Evolutionary conservation across 2,113 vertebrate genomes (phyloP).

Genomic region (Coptodon rendalli): DNA sequence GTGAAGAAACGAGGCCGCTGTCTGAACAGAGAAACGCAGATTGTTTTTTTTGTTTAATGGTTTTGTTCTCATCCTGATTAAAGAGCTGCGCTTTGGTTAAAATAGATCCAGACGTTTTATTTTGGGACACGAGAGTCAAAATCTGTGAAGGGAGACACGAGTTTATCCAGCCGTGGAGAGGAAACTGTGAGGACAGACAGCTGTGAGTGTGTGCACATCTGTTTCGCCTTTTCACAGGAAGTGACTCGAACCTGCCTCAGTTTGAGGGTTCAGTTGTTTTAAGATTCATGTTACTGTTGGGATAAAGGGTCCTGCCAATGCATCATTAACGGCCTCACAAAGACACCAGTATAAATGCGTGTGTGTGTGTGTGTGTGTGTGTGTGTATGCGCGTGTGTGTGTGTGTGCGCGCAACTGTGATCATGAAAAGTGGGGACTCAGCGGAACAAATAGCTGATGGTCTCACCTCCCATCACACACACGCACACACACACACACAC

Average conservation of each 20-base stretch:
- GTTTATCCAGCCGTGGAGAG: neutral
- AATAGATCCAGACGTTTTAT: constrained; percentile 38
- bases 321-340: neutral
- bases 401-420: neutral
- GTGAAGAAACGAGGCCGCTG: neutral
- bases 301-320: neutral
- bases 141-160: neutral
- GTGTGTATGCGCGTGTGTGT: neutral
- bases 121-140: constrained; percentile 1
- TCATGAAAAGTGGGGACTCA: neutral
- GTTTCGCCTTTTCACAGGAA: neutral
- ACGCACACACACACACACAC: neutral
- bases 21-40: neutral
- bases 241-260: neutral
- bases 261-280: neutral
- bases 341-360: neutral
- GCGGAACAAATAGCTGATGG: constrained; percentile 16
- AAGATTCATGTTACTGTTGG: neutral
- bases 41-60: neutral
- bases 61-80: constrained; percentile 26
- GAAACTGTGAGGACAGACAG: neutral
- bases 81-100: constrained; percentile 14
- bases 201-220: neutral
- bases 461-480: neutral
- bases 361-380: neutral